phyloP scores from a whole-genome alignment of 2,113 vertebrate genomes.

The Toxotes chatareus region DNA sequence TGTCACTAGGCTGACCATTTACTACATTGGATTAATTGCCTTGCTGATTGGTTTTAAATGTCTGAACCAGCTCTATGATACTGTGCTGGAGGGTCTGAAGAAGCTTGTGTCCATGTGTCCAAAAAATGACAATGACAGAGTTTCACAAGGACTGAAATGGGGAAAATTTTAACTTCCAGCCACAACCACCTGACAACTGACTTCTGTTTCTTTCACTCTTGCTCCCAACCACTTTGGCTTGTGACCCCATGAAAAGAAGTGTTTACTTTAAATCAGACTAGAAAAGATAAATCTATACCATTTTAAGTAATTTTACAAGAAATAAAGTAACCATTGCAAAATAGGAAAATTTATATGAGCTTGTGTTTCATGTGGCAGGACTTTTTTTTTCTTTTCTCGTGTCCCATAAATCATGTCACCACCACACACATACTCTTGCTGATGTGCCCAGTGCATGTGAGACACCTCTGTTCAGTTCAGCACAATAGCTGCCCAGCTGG shows the following conservation, averaged over 20 bases:
- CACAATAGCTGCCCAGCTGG: neutral
- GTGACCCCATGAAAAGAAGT: neutral
- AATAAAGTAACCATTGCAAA: neutral
- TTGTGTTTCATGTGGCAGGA: neutral
- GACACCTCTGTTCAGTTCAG: neutral
- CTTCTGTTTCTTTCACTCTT: neutral
- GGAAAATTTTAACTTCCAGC: neutral
- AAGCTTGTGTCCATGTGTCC: neutral
- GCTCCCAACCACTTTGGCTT: neutral
- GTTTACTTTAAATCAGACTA: neutral
- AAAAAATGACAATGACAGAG: constrained; percentile 13
- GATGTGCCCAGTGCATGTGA: neutral
- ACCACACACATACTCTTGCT: neutral
- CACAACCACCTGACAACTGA: neutral
- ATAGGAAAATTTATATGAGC: neutral
- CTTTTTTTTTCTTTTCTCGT: neutral
- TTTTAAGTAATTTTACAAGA: neutral
- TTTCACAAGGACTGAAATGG: neutral
- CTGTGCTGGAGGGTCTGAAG: neutral
- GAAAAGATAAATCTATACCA: neutral
- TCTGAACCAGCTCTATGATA: neutral
- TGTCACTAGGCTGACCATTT: neutral
- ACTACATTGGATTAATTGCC: constrained; percentile 20
- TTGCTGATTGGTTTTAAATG: constrained; percentile 24
- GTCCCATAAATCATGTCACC: neutral